Percentiles rank a stretch among this genome's conserved stretches.
phyloP scores from a whole-genome alignment of 2,797 vertebrate genomes.

The Crypturellus tataupa region DNA sequence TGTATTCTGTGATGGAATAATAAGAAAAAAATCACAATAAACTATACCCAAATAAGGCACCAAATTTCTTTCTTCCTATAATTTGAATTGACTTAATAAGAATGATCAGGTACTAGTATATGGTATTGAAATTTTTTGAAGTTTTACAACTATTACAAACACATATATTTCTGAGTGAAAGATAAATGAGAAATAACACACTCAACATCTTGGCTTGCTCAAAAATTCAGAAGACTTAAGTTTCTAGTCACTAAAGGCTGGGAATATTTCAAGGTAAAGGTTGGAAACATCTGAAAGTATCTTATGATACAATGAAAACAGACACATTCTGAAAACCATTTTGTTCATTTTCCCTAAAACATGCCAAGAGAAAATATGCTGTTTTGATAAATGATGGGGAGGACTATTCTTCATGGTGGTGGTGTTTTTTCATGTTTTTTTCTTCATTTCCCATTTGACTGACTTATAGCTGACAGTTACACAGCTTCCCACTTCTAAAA shows the following conservation, averaged over 20 bases:
- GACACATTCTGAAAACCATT: background rate
- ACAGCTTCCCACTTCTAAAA: background rate
- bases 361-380: background rate
- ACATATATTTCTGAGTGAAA: background rate
- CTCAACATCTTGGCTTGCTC: background rate
- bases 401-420: background rate
- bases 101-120: background rate
- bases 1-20: slow-evolving; percentile 41
- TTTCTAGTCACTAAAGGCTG: background rate
- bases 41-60: background rate
- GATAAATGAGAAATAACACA: background rate
- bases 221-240: background rate
- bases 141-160: background rate
- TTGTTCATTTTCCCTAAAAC: background rate
- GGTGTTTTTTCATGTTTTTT: background rate
- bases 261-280: background rate
- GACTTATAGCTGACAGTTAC: background rate
- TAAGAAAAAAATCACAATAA: background rate
- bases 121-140: background rate
- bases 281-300: background rate
- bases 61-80: background rate
- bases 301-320: background rate
- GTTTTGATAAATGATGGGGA: background rate
- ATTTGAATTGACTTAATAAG: background rate
- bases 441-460: background rate